A percentile compares a stretch with the other conserved stretches of the same genome.
These are phyloP conservation scores for Myrmecobius fasciatus DNA, from an alignment of 2,113 vertebrate species.

Conservation along the genomic window DNA sequence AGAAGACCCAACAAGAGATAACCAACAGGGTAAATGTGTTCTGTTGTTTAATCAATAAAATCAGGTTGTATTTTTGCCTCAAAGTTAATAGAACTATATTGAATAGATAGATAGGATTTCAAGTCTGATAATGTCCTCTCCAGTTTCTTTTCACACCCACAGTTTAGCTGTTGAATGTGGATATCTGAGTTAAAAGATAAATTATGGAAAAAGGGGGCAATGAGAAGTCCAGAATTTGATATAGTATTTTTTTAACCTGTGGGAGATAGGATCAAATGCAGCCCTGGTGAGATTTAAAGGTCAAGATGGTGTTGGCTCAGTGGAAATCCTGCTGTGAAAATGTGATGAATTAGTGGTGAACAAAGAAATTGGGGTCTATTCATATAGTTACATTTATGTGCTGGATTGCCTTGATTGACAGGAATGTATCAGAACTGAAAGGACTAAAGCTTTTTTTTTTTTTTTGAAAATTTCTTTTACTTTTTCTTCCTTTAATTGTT, in stretches of 20 bases:
- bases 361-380: slow-evolving; percentile 60
- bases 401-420: slow-evolving; percentile 70
- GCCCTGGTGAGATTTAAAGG: slow-evolving; percentile 69
- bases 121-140: slow-evolving; percentile 2
- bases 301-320: slow-evolving; percentile 35
- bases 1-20: slow-evolving; percentile 44
- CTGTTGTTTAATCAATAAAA: slow-evolving; percentile 71
- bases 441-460: neutral
- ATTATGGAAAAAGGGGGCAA: slow-evolving; percentile 51
- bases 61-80: slow-evolving; percentile 66
- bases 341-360: slow-evolving; percentile 62
- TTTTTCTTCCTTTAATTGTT: neutral
- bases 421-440: slow-evolving; percentile 50
- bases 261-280: slow-evolving; percentile 64
- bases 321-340: slow-evolving; percentile 63
- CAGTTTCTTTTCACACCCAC: slow-evolving; percentile 50
- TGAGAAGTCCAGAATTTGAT: slow-evolving; percentile 37
- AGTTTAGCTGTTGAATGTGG: slow-evolving; percentile 34
- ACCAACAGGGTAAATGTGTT: slow-evolving; percentile 68
- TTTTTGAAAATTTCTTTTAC: slow-evolving; percentile 38
- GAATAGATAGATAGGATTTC: slow-evolving; percentile 47
- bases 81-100: slow-evolving; percentile 57
- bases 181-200: slow-evolving; percentile 68
- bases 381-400: slow-evolving; percentile 67
- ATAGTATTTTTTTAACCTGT: neutral